Conservation (phyloP, 1,140 invertebrate species). For the Campoletis sonorensis region DNA sequence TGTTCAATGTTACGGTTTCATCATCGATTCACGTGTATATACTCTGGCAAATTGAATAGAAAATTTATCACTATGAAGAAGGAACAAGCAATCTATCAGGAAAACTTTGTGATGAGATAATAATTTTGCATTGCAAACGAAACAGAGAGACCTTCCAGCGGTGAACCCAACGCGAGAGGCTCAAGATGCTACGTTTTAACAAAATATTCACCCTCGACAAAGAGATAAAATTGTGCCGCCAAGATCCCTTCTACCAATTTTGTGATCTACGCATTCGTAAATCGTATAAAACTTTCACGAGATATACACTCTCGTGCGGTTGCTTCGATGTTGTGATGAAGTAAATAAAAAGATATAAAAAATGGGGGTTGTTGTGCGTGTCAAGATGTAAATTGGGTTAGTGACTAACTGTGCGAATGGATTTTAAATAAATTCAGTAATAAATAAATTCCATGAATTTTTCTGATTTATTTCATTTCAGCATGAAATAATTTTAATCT, state of each 20-base stretch:
- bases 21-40: neutral
- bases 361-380: neutral
- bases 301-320: neutral
- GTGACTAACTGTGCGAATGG: neutral
- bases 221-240: neutral
- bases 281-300: slow-evolving; percentile 5
- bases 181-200: neutral
- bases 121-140: slow-evolving; percentile 7
- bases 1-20: too few species aligned
- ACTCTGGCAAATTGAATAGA: neutral
- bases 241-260: neutral
- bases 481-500: too few species aligned
- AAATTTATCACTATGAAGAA: neutral
- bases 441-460: neutral
- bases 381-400: neutral
- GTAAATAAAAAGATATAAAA: too few species aligned
- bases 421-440: neutral
- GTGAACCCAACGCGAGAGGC: neutral
- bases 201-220: slow-evolving; percentile 15
- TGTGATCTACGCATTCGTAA: neutral
- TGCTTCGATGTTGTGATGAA: neutral
- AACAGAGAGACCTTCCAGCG: neutral
- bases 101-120: neutral
- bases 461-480: neutral
- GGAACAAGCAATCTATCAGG: neutral